These are phyloP conservation scores for Xerus inauris DNA, from an alignment of 2,113 vertebrate species.

Conservation along the genomic window DNA sequence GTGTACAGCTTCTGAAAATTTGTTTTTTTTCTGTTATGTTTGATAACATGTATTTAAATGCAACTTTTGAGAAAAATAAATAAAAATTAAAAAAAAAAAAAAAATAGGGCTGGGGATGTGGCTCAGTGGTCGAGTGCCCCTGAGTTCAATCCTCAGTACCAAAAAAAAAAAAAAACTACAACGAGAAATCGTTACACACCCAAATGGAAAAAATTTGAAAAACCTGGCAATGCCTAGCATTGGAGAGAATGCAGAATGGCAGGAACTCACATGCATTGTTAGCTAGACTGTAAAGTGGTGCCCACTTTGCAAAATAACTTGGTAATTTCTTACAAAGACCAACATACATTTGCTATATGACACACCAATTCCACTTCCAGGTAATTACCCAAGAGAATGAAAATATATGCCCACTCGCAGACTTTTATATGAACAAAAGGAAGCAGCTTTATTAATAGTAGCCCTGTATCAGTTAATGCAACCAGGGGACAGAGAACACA, in stretches of 20 bases:
- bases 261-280: not conserved
- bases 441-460: not conserved
- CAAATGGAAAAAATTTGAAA: not conserved
- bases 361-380: not conserved
- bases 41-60: no score
- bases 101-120: no score
- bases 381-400: not conserved
- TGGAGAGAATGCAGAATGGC: not conserved
- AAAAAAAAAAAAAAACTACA: no score
- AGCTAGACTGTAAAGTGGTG: not conserved
- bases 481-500: not conserved
- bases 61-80: no score
- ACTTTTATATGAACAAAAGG: not conserved
- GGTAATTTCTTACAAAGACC: not conserved
- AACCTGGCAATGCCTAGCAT: not conserved
- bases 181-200: not conserved
- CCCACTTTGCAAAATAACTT: not conserved
- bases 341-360: not conserved
- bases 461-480: not conserved
- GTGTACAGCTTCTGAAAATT: no score
- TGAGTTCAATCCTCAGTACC: no score
- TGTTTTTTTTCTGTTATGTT: no score
- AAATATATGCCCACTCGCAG: not conserved
- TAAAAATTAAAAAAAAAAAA: no score
- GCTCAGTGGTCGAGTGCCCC: no score